A percentile compares a stretch with the other conserved stretches of the same genome.
These are phyloP conservation scores for Octodon degus DNA, from an alignment of 2,113 vertebrate genomes.

Conservation along the genomic window DNA sequence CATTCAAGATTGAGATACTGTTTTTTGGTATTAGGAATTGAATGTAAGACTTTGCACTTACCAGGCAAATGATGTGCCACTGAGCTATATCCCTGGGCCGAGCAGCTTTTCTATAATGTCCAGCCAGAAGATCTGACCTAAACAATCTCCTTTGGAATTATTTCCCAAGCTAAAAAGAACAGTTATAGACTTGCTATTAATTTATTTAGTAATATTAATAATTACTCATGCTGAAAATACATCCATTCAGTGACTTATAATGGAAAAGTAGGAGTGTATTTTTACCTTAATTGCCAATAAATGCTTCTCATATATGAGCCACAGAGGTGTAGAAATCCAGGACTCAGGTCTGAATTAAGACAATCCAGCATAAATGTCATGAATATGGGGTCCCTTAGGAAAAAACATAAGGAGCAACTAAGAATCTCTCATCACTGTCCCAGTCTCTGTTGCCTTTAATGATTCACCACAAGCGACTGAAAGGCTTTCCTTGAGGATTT, in stretches of 20 bases:
- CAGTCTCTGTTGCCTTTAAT: conserved; percentile 34
- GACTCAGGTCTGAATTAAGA: too few relatives aligned
- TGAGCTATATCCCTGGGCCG: too few relatives aligned
- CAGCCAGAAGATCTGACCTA: not conserved
- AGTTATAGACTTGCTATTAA: not conserved
- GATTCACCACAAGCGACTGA: conserved; percentile 30
- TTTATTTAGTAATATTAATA: conserved; percentile 23
- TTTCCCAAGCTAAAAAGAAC: conserved; percentile 8
- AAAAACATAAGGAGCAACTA: conserved; percentile 24
- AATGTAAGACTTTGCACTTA: too few relatives aligned
- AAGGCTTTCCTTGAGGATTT: conserved; percentile 74
- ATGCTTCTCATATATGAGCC: conserved; percentile 30
- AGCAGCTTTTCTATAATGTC: not conserved
- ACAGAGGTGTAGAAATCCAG: not conserved
- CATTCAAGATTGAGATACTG: not conserved
- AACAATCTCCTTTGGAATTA: conserved; percentile 20
- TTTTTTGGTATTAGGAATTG: too few relatives aligned
- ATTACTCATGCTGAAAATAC: conserved; percentile 30
- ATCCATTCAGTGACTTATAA: not conserved
- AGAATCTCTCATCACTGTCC: not conserved
- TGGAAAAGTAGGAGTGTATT: not conserved
- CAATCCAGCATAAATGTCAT: too few relatives aligned
- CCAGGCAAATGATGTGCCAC: too few relatives aligned
- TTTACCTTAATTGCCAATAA: conserved; percentile 52
- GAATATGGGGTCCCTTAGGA: not conserved